Base-by-base conservation (phyloP, 2,888 invertebrate species). In the Agrochola macilenta region DNA sequence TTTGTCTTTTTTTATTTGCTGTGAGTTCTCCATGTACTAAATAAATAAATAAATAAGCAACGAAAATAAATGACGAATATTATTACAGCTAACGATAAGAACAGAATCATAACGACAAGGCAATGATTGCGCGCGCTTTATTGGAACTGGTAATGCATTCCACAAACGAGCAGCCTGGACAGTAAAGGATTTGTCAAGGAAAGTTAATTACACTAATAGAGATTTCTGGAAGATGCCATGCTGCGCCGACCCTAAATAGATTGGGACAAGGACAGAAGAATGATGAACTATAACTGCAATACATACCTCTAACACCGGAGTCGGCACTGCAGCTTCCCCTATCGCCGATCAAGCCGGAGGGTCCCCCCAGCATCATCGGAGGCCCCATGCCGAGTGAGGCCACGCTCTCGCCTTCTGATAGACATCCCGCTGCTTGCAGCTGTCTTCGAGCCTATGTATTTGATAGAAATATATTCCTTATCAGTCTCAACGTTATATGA, bases 261-360 rank as follows among this genome's bases (percentile, higher is more conserved):
- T 46, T 46, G 46, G 1, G 46, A 5, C 14, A 14, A 46, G 14
- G 14, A 14, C 14, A 46, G 46, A 46, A 14, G 46, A 14, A 46
- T 46, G 17, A 23, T 46, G 14, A 46, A 46, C 46, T 14, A 14
- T 46, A 46, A 14, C 14, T 14, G 46, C 14, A 46, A 14, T 46
- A 46, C 46, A 46, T 46, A 92, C 98, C 98, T 90, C 98, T 97
- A 30, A 98, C 98, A 9, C 98, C 98, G 43, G 98, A 98, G 93
- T 99, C 99, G 23, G 98, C 98, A 90, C 98, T 98, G 95, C 98
- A 98, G 90, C 98, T 98, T 82, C 98, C 98, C 63, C 98, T 97
- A 92, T 98, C 98, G 57, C 97, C 97, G 86, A 97, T 94, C 78
- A 96, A 92, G 43, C 96, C 97, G 63, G 93, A 95, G 20, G 95